Evolutionary conservation across 2,113 vertebrate genomes (phyloP).

Genomic region (Hiodon tergisus): DNA sequence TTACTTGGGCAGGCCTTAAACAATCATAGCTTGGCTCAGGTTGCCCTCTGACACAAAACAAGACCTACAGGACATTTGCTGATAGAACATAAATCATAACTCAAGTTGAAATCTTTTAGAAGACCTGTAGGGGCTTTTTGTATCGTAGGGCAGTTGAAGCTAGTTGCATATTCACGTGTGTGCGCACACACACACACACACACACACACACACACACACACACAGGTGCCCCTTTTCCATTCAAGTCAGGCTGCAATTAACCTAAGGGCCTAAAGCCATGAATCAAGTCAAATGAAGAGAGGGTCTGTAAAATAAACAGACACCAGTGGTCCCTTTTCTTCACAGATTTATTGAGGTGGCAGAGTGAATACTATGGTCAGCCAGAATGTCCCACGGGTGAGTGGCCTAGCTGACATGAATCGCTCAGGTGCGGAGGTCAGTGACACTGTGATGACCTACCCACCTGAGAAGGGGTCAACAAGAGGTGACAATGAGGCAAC

Average conservation of each 20-base stretch:
- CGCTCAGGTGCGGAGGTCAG: constrained; percentile 56
- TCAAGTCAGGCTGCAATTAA: constrained; percentile 66
- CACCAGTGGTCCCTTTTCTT: constrained; percentile 61
- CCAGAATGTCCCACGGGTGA: constrained; percentile 57
- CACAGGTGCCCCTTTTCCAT: constrained; percentile 65
- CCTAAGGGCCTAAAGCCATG: constrained; percentile 68
- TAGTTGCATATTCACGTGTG: constrained; percentile 3
- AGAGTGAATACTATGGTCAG: constrained; percentile 46
- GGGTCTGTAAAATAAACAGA: constrained; percentile 72
- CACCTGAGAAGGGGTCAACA: constrained; percentile 22
- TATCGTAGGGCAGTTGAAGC: not conserved
- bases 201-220: constrained; percentile 36
- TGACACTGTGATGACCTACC: constrained; percentile 26
- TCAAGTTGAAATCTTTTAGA: not conserved
- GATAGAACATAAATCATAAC: constrained; percentile 6
- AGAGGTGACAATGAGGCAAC: constrained; percentile 56
- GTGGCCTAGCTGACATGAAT: constrained; percentile 54
- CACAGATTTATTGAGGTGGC: constrained; percentile 69
- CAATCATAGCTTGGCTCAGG: not conserved
- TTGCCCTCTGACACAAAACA: constrained; percentile 5
- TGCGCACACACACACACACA: constrained; percentile 10
- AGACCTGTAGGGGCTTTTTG: not conserved
- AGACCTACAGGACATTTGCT: constrained; percentile 10
- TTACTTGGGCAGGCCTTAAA: constrained; percentile 2
- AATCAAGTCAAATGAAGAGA: constrained; percentile 69